Evolutionary conservation across 1,140 invertebrate genomes (phyloP).

Genomic region (Habropoda laboriosa): DNA sequence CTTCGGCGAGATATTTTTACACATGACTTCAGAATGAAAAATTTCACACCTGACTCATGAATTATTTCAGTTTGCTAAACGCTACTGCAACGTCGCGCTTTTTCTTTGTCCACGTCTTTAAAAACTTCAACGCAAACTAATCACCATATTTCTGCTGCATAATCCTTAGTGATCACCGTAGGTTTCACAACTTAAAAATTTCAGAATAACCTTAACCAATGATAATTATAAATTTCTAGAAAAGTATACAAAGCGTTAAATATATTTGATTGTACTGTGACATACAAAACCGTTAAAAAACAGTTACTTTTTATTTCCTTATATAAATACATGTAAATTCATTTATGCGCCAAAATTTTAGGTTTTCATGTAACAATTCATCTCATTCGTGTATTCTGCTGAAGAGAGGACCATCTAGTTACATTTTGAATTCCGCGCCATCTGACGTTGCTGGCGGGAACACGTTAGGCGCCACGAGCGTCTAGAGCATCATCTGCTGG

Average conservation of each 20-base stretch:
- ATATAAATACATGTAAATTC: background rate
- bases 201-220: too few species aligned
- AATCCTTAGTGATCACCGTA: background rate
- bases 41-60: slow-evolving; percentile 24
- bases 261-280: too few species aligned
- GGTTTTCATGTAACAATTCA: background rate
- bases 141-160: too few species aligned
- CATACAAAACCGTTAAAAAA: too few species aligned
- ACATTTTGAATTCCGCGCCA: background rate
- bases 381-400: background rate
- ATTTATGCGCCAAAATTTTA: background rate
- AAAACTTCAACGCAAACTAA: background rate
- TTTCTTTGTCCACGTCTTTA: background rate
- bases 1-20: slow-evolving; percentile 19
- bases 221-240: too few species aligned
- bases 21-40: slow-evolving; percentile 27
- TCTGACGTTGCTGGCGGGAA: background rate
- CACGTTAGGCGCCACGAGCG: fast-evolving
- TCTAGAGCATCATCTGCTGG: background rate
- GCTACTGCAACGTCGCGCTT: background rate
- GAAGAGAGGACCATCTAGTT: background rate
- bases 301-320: background rate
- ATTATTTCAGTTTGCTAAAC: slow-evolving; percentile 13
- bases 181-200: background rate
- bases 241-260: too few species aligned